phyloP scores from a whole-genome alignment of 1,140 invertebrate genomes.

The Penaeus vannamei region DNA sequence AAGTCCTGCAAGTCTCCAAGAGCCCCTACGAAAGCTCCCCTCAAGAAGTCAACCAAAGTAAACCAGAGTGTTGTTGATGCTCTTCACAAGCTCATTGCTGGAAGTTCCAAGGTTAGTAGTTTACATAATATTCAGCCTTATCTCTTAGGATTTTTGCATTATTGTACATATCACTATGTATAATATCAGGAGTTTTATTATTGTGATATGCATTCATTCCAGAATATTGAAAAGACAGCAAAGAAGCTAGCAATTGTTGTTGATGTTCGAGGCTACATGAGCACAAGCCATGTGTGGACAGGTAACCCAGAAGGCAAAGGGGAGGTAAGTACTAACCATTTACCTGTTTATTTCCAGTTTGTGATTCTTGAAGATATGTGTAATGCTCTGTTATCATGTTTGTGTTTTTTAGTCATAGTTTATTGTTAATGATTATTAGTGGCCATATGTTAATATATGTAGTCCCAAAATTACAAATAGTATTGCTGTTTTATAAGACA shows the following conservation, averaged over 20 bases:
- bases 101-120: slow-evolving; percentile 49
- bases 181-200: too few species aligned
- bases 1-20: neutral
- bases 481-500: too few species aligned
- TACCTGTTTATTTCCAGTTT: neutral
- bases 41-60: slow-evolving; percentile 35
- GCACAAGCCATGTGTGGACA: slow-evolving; percentile 48
- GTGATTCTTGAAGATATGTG: neutral
- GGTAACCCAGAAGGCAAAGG: slow-evolving; percentile 57
- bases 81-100: slow-evolving; percentile 44
- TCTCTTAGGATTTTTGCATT: neutral
- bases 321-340: slow-evolving; percentile 36
- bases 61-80: slow-evolving; percentile 48
- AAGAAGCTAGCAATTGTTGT: slow-evolving; percentile 42
- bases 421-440: too few species aligned
- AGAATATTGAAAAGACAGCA: slow-evolving; percentile 48
- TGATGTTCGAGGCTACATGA: slow-evolving; percentile 52
- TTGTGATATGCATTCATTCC: neutral
- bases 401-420: too few species aligned
- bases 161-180: neutral
- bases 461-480: too few species aligned
- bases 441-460: too few species aligned
- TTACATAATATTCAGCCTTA: neutral
- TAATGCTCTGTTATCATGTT: neutral
- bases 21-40: neutral